Conservation (phyloP, 2,888 invertebrate species). For the Mythimna lalbum region DNA sequence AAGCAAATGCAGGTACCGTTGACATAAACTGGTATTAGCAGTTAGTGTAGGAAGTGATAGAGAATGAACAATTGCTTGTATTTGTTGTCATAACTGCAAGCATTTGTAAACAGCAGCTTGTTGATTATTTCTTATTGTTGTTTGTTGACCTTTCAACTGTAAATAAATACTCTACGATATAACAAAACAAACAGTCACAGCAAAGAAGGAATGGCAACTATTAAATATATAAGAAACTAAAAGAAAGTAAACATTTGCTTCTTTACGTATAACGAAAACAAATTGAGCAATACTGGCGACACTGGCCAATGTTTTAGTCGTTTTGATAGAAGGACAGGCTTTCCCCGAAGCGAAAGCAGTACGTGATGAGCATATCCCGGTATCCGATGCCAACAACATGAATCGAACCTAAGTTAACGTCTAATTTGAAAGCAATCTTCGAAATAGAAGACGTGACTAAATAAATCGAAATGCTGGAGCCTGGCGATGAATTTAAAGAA, state of each 20-base stretch:
- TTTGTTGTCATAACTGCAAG: not conserved
- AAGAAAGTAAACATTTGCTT: slow-evolving; percentile 37
- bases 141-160: slow-evolving; percentile 1
- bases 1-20: slow-evolving; percentile 45
- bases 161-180: not conserved
- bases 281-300: slow-evolving; percentile 44
- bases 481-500: slow-evolving; percentile 49
- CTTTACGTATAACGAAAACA: slow-evolving; percentile 32
- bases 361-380: slow-evolving; percentile 82
- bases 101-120: slow-evolving; percentile 2
- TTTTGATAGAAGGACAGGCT: slow-evolving; percentile 63
- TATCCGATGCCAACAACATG: slow-evolving; percentile 57
- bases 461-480: slow-evolving; percentile 65
- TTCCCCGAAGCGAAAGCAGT: slow-evolving; percentile 80
- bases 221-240: slow-evolving; percentile 17
- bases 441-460: slow-evolving; percentile 77
- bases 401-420: slow-evolving; percentile 61
- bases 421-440: slow-evolving; percentile 75
- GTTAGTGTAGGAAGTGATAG: slow-evolving; percentile 10
- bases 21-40: slow-evolving; percentile 27
- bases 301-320: slow-evolving; percentile 51
- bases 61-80: not conserved
- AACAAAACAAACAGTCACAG: not conserved
- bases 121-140: slow-evolving; percentile 1
- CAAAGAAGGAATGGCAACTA: slow-evolving; percentile 22